A percentile compares a stretch with the other conserved stretches of the same genome.
These are phyloP conservation scores for Hyppa rectilinea DNA, from an alignment of 2,888 invertebrate species.

Conservation along the genomic window DNA sequence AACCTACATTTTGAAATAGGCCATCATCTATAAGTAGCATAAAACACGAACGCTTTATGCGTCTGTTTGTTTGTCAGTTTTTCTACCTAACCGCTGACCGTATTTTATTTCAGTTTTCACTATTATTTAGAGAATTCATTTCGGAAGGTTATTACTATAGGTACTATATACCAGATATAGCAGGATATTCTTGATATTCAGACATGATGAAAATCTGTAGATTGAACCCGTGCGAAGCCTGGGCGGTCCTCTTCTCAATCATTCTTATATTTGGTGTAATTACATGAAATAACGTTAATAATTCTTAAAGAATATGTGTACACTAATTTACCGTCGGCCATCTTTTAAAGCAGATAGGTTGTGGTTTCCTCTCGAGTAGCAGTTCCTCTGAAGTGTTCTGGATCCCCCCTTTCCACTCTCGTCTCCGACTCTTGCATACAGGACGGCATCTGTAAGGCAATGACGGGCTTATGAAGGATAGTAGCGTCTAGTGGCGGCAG, in stretches of 20 bases:
- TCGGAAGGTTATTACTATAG: too few species aligned
- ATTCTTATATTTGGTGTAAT: too few species aligned
- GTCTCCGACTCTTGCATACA: conserved; percentile 77
- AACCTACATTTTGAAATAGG: not conserved
- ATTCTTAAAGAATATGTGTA: too few species aligned
- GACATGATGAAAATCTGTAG: too few species aligned
- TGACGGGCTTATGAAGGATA: not conserved
- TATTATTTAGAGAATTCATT: too few species aligned
- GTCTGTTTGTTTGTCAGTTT: too few species aligned
- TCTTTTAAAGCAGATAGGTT: conserved; percentile 73
- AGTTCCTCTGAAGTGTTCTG: conserved; percentile 78
- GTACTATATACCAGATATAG: too few species aligned
- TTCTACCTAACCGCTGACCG: not conserved
- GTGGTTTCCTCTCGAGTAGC: conserved; percentile 75
- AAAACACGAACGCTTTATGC: not conserved
- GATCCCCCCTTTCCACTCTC: conserved; percentile 74
- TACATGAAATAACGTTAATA: too few species aligned
- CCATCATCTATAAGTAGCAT: not conserved
- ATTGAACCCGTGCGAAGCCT: too few species aligned
- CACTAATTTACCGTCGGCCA: conserved; percentile 73
- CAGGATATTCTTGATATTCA: too few species aligned
- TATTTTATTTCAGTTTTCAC: not conserved
- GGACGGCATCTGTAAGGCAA: conserved; percentile 76
- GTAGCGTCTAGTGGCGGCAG: not conserved
- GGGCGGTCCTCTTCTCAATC: too few species aligned